Evolutionary conservation across 2,888 invertebrate species (phyloP).

Genomic region (Eumacrocentrus americanus): DNA sequence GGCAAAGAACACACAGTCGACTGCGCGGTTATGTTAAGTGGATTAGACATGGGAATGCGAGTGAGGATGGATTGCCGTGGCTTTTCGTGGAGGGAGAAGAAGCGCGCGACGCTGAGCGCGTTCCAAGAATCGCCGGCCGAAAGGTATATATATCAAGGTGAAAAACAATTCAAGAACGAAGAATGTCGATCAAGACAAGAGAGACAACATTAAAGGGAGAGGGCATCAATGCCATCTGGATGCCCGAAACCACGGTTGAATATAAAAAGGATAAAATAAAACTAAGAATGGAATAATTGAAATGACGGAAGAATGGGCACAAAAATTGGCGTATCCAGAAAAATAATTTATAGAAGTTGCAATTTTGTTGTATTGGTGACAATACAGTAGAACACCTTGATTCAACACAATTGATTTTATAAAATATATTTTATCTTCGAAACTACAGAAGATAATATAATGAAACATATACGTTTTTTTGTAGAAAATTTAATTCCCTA

Average conservation of each 20-base stretch:
- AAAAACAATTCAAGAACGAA: no score
- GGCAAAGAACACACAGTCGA: conserved; percentile 31
- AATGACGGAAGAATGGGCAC: not conserved
- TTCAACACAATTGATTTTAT: no score
- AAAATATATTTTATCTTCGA: no score
- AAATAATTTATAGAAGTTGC: no score
- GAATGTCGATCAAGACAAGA: no score
- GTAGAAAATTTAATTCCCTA: no score
- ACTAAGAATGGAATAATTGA: not conserved
- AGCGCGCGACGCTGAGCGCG: conserved; percentile 30
- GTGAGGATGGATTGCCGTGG: conserved; percentile 53
- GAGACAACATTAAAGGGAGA: no score
- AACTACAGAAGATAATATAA: no score
- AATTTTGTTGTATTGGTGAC: no score
- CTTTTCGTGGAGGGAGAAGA: conserved; percentile 8
- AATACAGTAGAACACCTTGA: no score
- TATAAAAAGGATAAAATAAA: not conserved
- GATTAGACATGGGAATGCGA: conserved; percentile 60
- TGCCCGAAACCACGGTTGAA: not conserved
- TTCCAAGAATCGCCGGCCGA: conserved; percentile 32
- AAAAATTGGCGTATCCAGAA: not conserved
- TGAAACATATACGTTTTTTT: no score
- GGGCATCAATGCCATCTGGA: no score
- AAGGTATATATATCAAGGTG: conserved; percentile 6
- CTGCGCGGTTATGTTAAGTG: conserved; percentile 57